Base-by-base conservation (phyloP, 2,888 invertebrate species). In the Agriopis aurantiaria region DNA sequence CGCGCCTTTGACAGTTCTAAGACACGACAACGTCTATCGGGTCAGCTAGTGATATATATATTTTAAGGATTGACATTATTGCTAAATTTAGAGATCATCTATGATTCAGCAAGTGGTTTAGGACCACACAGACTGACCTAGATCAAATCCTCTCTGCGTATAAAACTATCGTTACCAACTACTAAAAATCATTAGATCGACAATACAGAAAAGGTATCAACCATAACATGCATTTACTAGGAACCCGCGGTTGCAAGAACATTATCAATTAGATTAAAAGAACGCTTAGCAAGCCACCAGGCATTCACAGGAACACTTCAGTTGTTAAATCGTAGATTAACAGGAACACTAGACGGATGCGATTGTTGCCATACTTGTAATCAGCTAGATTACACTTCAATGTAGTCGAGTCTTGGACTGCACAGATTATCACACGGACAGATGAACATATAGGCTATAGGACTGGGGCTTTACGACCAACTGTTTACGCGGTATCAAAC, bases 371-470 rank as follows among this genome's bases (percentile, higher is more conserved):
- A 74, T 78, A 58, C 58, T 33, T 46, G 58, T 58, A 80, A 81
- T 83, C 80, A 78, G 71, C 72, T 64, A 74, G 77, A 82, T 83
- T 80, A 80, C 79, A 79, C 73, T 76, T 75, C 73, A 78, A 74
- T 78, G 77, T 61, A 62, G 53, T 57, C 14, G 59, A 23, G 60
- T 17, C 9, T 45, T 10, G n/a, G 17, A 61, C n/a, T 17, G 11
- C 48, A 11, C 49, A 62, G 69, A 65, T 48, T 65, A 53, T 10
- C 17, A 33, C 9, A 46, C 6, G 12, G 10, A n/a, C n/a, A 23
- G 53, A 62, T 45, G 53, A 8, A 46, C 17, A 58, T 23, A 23
- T 58, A 14, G 5, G 53, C 17, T 23, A 23, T 23, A 23, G 17
- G 17, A 23, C 17, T 23, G 17, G 17, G 17, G 17, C 17, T 2